phyloP scores from a whole-genome alignment of 2,113 vertebrate species.

The Emydocephalus ijimae region DNA sequence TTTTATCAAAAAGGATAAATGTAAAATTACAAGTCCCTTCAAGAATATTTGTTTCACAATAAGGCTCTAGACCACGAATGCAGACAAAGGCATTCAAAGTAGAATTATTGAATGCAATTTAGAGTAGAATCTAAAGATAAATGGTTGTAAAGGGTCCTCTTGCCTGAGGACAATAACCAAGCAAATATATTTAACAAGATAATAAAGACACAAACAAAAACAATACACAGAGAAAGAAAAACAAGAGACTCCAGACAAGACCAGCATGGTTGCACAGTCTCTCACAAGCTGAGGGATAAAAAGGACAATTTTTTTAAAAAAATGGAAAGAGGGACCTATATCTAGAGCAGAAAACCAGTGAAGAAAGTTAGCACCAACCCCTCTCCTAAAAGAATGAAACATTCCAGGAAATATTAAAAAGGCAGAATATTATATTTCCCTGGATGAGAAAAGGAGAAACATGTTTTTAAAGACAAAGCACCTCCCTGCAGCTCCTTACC shows the following conservation, averaged over 20 bases:
- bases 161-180: neutral
- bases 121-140: neutral
- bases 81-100: neutral
- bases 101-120: neutral
- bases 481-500: too few species aligned
- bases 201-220: neutral
- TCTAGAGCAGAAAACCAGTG: neutral
- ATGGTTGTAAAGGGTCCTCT: neutral
- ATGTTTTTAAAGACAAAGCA: too few species aligned
- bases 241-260: neutral
- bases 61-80: neutral
- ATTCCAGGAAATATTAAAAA: too few species aligned
- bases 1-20: neutral
- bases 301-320: neutral
- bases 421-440: too few species aligned
- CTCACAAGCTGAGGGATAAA: neutral
- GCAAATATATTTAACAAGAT: neutral
- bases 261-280: neutral
- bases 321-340: neutral
- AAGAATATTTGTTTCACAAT: neutral
- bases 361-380: too few species aligned
- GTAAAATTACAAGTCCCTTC: neutral
- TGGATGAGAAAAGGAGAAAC: too few species aligned
- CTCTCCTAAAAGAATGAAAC: too few species aligned
- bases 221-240: neutral